Evolutionary conservation across 2,113 vertebrate genomes (phyloP).

Genomic region (Dryoscopus gambensis): DNA sequence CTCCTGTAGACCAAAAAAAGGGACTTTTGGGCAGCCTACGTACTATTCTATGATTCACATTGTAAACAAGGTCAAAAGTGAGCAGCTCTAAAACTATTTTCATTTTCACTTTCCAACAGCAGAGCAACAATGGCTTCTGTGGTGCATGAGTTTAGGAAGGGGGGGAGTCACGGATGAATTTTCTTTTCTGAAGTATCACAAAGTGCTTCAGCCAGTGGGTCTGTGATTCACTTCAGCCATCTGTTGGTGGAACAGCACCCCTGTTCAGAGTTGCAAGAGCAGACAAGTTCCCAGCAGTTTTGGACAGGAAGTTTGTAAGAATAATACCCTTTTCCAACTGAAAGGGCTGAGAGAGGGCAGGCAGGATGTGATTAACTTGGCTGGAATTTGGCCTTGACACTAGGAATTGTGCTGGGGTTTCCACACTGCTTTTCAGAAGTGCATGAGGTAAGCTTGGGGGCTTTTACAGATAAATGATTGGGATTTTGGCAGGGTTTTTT

Average conservation of each 20-base stretch:
- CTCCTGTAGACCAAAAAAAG: background rate
- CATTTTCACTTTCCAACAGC: background rate
- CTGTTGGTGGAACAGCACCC: background rate
- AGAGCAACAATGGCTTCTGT: background rate
- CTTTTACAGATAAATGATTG: background rate
- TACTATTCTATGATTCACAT: background rate
- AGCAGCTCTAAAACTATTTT: background rate
- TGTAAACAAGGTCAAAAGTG: background rate
- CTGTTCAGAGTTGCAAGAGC: background rate
- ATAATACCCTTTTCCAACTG: background rate
- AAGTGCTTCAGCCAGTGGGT: background rate
- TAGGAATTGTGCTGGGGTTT: background rate
- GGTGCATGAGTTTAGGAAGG: background rate
- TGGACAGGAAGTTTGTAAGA: background rate
- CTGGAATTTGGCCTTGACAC: conserved; percentile 31
- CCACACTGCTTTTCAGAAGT: background rate
- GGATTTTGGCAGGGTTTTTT: background rate
- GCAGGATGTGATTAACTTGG: conserved; percentile 46
- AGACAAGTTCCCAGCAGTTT: background rate
- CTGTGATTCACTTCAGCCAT: background rate
- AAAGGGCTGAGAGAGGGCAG: conserved; percentile 2
- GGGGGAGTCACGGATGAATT: background rate
- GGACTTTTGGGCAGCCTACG: background rate
- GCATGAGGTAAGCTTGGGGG: background rate
- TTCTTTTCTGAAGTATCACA: background rate